phyloP scores from a whole-genome alignment of 2,888 invertebrate genomes.

The Nemoura dubitans region DNA sequence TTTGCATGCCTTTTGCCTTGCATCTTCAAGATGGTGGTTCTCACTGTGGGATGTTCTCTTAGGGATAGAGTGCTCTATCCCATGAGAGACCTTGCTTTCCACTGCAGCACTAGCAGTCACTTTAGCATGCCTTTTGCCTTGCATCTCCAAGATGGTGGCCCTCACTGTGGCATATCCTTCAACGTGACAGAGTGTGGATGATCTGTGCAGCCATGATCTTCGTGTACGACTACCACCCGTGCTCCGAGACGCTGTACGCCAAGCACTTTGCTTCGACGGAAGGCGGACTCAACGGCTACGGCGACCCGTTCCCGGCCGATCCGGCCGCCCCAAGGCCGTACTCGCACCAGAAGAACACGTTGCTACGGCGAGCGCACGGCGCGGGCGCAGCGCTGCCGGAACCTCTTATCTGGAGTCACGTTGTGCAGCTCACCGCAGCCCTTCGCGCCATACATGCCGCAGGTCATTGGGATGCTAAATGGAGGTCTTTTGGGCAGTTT shows the following conservation, averaged over 20 bases:
- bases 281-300: constrained; percentile 71
- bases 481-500: too few species aligned
- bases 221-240: constrained; percentile 95
- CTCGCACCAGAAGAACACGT: constrained; percentile 83
- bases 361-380: constrained; percentile 78
- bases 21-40: too few species aligned
- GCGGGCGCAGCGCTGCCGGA: constrained; percentile 82
- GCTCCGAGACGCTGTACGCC: constrained; percentile 85
- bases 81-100: too few species aligned
- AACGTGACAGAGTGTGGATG: constrained; percentile 39
- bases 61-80: too few species aligned
- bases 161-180: too few species aligned
- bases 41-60: too few species aligned
- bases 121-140: too few species aligned
- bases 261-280: constrained; percentile 78
- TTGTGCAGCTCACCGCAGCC: constrained; percentile 95
- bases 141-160: too few species aligned
- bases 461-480: constrained; percentile 35
- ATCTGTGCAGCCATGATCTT: constrained; percentile 84
- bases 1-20: too few species aligned
- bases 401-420: constrained; percentile 91
- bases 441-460: constrained; percentile 88
- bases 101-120: too few species aligned
- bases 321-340: constrained; percentile 82
- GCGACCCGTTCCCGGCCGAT: constrained; percentile 84